A percentile compares a stretch with the other conserved stretches of the same genome.
These are phyloP conservation scores for Forbesichthys agassizii DNA, from an alignment of 2,113 vertebrate genomes.

Conservation along the genomic window DNA sequence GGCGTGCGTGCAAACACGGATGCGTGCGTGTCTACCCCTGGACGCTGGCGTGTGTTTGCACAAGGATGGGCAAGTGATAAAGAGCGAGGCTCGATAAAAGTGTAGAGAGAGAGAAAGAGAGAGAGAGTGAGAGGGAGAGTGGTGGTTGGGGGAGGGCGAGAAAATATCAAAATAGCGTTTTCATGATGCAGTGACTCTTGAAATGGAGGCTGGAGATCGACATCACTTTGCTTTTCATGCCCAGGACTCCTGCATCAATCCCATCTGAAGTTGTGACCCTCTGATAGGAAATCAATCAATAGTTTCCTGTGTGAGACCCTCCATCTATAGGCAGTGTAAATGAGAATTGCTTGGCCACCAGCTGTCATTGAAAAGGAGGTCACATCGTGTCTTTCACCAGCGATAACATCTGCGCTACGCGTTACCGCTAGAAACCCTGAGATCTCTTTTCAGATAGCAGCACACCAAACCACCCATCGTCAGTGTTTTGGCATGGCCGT, in stretches of 20 bases:
- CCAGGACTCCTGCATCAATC: slow-evolving; percentile 34
- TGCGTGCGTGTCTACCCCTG: slow-evolving; percentile 2
- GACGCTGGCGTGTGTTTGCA: slow-evolving; percentile 2
- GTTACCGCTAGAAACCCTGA: neutral
- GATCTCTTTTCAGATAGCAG: too few species aligned
- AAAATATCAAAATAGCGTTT: slow-evolving; percentile 1
- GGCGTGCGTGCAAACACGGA: neutral
- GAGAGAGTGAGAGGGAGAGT: neutral
- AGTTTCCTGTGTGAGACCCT: slow-evolving; percentile 41
- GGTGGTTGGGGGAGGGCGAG: neutral
- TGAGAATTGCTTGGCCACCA: slow-evolving; percentile 26
- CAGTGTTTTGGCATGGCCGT: too few species aligned
- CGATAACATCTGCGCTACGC: slow-evolving; percentile 20
- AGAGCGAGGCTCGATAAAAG: neutral
- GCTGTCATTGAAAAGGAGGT: slow-evolving; percentile 30
- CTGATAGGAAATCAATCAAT: slow-evolving; percentile 63
- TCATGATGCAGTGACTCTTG: slow-evolving; percentile 16
- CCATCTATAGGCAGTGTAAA: slow-evolving; percentile 33
- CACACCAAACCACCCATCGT: too few species aligned
- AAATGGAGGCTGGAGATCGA: slow-evolving; percentile 32
- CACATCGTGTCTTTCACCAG: slow-evolving; percentile 17
- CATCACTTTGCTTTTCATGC: slow-evolving; percentile 45
- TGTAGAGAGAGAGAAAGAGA: neutral
- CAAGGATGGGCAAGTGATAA: neutral
- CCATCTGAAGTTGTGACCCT: slow-evolving; percentile 40